These are phyloP conservation scores for Ypsolopha scabrella DNA, from an alignment of 2,888 invertebrate genomes.

Conservation along the genomic window DNA sequence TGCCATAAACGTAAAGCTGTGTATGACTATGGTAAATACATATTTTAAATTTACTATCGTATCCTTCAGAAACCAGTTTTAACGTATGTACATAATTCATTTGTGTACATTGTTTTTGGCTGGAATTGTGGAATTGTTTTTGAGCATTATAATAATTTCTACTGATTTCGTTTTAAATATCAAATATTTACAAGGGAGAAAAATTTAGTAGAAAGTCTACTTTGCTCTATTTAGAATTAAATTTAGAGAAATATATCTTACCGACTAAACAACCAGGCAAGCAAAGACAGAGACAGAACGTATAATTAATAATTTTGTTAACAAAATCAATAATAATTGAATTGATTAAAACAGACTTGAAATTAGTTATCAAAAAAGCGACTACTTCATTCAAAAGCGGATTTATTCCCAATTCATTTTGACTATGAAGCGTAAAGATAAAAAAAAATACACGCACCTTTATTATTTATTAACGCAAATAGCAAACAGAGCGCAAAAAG, in stretches of 20 bases:
- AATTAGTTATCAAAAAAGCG: neutral
- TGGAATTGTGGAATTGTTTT: too few species aligned
- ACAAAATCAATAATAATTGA: slow-evolving; percentile 3
- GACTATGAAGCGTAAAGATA: neutral
- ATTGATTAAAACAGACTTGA: too few species aligned
- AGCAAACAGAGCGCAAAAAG: slow-evolving; percentile 92
- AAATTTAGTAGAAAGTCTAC: neutral
- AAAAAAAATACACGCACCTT: slow-evolving; percentile 73
- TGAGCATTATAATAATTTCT: too few species aligned
- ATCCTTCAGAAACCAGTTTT: too few species aligned
- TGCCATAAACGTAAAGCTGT: too few species aligned
- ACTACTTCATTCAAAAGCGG: neutral
- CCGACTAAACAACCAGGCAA: slow-evolving; percentile 45
- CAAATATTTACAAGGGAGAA: too few species aligned
- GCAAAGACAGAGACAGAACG: slow-evolving; percentile 27
- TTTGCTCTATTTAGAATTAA: neutral
- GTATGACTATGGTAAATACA: too few species aligned
- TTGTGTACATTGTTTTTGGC: too few species aligned
- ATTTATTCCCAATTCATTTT: neutral
- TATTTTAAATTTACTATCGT: too few species aligned
- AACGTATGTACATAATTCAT: too few species aligned
- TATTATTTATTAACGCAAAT: slow-evolving; percentile 93
- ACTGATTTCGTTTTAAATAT: too few species aligned
- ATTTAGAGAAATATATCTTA: slow-evolving; percentile 24
- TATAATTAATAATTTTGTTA: slow-evolving; percentile 16